phyloP scores from a whole-genome alignment of 2,113 vertebrate species.

The Oenanthe melanoleuca region DNA sequence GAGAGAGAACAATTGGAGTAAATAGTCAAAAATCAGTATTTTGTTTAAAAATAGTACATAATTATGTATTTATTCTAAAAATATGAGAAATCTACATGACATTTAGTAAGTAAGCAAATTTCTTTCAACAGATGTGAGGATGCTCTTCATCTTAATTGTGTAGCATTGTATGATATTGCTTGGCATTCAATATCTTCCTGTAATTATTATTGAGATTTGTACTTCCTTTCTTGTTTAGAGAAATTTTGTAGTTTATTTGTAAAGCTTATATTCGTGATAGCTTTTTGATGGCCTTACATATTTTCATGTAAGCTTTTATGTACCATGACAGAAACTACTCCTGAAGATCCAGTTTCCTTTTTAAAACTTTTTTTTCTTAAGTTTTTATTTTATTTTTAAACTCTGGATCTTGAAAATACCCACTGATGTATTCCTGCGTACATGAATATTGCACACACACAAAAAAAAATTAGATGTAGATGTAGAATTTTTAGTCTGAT shows the following conservation, averaged over 20 bases:
- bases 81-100: slow-evolving; percentile 33
- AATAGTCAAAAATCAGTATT: slow-evolving; percentile 25
- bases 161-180: slow-evolving; percentile 21
- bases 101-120: slow-evolving; percentile 37
- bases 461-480: neutral
- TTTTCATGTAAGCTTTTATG: neutral
- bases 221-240: slow-evolving; percentile 14
- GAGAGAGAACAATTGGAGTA: slow-evolving; percentile 4
- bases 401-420: neutral
- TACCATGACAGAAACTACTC: neutral
- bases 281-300: neutral
- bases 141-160: slow-evolving; percentile 48
- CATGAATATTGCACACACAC: neutral
- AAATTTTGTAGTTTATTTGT: slow-evolving; percentile 2
- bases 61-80: slow-evolving; percentile 57
- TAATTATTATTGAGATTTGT: slow-evolving; percentile 47
- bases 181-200: slow-evolving; percentile 47
- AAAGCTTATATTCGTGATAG: neutral
- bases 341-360: neutral
- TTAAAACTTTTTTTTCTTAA: too few species aligned
- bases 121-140: slow-evolving; percentile 54
- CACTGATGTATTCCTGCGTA: neutral
- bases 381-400: neutral
- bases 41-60: slow-evolving; percentile 39
- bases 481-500: neutral